These are phyloP conservation scores for Zoanthus gigantus DNA, from an alignment of 92 coral and sea anemone genomes.

Conservation along the genomic window DNA sequence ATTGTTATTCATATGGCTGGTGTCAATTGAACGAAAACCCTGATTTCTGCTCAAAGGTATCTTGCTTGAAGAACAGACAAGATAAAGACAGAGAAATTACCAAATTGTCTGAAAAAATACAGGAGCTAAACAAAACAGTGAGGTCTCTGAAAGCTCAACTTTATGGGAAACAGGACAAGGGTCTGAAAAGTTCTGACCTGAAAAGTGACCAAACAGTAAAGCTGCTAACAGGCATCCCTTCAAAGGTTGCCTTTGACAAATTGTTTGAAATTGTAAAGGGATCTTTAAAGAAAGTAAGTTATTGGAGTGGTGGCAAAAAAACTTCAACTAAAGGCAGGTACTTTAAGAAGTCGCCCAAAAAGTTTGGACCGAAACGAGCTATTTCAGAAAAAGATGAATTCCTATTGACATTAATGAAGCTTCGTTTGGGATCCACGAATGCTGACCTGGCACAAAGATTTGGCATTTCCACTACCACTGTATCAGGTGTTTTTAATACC, in stretches of 20 bases:
- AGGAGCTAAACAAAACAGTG: conserved; percentile 52
- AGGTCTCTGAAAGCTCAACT: conserved; percentile 54
- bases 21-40: conserved; percentile 54
- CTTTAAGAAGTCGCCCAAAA: conserved; percentile 59
- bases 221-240: conserved; percentile 63
- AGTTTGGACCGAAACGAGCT: conserved; percentile 65
- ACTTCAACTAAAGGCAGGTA: conserved; percentile 59
- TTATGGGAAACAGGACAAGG: conserved; percentile 56
- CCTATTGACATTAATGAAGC: conserved; percentile 65
- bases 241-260: conserved; percentile 59
- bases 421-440: conserved; percentile 69
- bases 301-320: conserved; percentile 59
- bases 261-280: conserved; percentile 62
- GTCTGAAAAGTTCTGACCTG: conserved; percentile 52
- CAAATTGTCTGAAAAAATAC: conserved; percentile 56
- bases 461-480: conserved; percentile 50
- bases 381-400: conserved; percentile 66
- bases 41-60: conserved; percentile 50
- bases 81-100: conserved; percentile 51
- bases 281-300: conserved; percentile 46
- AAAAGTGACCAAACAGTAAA: conserved; percentile 54
- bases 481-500: conserved; percentile 60
- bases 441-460: conserved; percentile 70
- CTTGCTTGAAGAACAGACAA: conserved; percentile 63
- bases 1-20: conserved; percentile 64